Evolutionary conservation across 2,113 vertebrate species (phyloP).

Genomic region (Xiphophorus maculatus): DNA sequence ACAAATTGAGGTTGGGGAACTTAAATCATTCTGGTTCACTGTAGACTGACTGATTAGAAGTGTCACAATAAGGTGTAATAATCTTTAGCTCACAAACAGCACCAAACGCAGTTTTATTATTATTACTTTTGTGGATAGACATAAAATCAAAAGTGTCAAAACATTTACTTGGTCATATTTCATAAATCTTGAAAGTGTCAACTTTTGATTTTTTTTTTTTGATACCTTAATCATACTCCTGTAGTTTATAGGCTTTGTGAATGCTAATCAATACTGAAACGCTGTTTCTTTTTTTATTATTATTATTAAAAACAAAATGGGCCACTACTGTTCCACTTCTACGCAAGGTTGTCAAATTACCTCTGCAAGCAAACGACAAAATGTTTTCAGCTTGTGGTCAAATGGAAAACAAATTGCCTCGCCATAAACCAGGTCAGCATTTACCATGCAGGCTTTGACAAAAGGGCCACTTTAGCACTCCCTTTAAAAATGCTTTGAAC

Average conservation of each 20-base stretch:
- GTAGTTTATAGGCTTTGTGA: neutral
- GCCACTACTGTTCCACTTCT: neutral
- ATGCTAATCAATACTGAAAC: neutral
- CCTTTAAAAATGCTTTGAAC: constrained; percentile 14
- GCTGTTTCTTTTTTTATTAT: no score
- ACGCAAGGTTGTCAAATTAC: constrained; percentile 21
- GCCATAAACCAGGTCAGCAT: constrained; percentile 42
- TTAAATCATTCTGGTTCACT: neutral
- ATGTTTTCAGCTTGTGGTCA: constrained; percentile 24
- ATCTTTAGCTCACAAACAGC: neutral
- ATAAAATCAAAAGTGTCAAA: neutral
- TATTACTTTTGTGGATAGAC: neutral
- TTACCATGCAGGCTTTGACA: constrained; percentile 39
- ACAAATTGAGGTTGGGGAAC: neutral
- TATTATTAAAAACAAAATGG: neutral
- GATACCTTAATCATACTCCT: neutral
- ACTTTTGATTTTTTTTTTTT: no score
- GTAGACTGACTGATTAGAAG: neutral
- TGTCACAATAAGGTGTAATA: neutral
- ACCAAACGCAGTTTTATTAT: neutral
- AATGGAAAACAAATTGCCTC: constrained; percentile 30
- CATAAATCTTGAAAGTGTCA: neutral
- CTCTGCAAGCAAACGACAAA: neutral
- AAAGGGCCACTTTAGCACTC: constrained; percentile 35
- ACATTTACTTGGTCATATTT: neutral